These are phyloP conservation scores for Candidula unifasciata DNA, from an alignment of 2,888 invertebrate genomes.

Conservation along the genomic window DNA sequence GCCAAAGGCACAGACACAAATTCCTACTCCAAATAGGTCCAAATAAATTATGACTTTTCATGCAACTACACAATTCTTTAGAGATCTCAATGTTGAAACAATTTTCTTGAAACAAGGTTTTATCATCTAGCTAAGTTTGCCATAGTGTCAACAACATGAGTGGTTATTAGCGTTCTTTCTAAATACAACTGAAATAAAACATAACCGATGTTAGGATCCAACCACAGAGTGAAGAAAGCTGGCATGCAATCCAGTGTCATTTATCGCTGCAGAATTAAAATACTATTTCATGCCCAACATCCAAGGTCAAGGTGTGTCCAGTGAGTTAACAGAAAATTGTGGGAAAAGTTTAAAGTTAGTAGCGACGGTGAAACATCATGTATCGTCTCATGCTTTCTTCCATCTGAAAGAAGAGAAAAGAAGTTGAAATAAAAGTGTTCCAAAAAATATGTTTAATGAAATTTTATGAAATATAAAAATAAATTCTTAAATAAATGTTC, in stretches of 20 bases:
- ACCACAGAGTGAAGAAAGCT: background rate
- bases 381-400: constrained; percentile 58
- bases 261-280: background rate
- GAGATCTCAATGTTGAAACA: too few relatives aligned
- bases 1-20: too few relatives aligned
- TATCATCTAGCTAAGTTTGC: too few relatives aligned
- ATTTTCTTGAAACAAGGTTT: too few relatives aligned
- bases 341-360: constrained; percentile 41
- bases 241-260: constrained; percentile 21
- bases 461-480: too few relatives aligned
- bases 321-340: constrained; percentile 15
- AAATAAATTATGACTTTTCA: too few relatives aligned
- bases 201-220: background rate
- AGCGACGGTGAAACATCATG: constrained; percentile 59
- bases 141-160: too few relatives aligned
- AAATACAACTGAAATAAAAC: background rate
- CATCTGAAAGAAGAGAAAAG: constrained; percentile 57
- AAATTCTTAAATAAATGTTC: too few relatives aligned
- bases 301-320: constrained; percentile 31
- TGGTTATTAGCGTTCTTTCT: too few relatives aligned
- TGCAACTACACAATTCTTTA: too few relatives aligned
- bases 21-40: too few relatives aligned
- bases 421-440: constrained; percentile 2
- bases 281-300: constrained; percentile 9
- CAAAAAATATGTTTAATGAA: background rate